Conservation (phyloP, 2,888 invertebrate species). For the Mycogona germanica region DNA sequence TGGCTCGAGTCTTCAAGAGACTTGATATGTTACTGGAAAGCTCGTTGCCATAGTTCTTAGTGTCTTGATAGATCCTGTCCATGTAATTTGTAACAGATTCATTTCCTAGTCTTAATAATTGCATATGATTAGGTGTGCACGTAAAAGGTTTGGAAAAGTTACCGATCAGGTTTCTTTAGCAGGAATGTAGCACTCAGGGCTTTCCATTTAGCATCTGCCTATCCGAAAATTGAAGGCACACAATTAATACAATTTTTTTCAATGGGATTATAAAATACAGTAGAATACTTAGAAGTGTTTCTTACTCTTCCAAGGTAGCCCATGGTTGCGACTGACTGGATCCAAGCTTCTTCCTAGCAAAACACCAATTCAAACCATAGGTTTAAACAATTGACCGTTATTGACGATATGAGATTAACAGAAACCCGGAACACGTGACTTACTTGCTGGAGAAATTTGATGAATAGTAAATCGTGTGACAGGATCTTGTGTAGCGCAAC, state of each 20-base stretch:
- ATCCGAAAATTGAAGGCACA: conserved; percentile 23
- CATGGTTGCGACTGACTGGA: conserved; percentile 59
- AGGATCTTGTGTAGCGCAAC: conserved; percentile 61
- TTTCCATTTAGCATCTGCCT: conserved; percentile 67
- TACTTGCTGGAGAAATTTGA: conserved; percentile 55
- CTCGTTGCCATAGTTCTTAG: conserved; percentile 61
- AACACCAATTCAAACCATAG: no score
- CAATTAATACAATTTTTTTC: conserved; percentile 35
- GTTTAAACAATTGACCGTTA: neutral
- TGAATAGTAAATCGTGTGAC: conserved; percentile 59
- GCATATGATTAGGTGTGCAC: neutral
- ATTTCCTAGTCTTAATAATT: no score
- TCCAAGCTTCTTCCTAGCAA: conserved; percentile 56
- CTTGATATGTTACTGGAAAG: conserved; percentile 43
- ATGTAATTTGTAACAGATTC: conserved; percentile 1
- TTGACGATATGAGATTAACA: conserved; percentile 10
- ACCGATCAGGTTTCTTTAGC: conserved; percentile 54
- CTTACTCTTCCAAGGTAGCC: conserved; percentile 38
- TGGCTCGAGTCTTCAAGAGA: conserved; percentile 32
- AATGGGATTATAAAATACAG: conserved; percentile 47
- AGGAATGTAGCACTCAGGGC: conserved; percentile 59
- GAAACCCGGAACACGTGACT: conserved; percentile 8
- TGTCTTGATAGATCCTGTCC: conserved; percentile 48
- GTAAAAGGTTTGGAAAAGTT: neutral
- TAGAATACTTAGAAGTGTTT: no score